Conservation (phyloP, 2,888 invertebrate species). For the Troides helena region DNA sequence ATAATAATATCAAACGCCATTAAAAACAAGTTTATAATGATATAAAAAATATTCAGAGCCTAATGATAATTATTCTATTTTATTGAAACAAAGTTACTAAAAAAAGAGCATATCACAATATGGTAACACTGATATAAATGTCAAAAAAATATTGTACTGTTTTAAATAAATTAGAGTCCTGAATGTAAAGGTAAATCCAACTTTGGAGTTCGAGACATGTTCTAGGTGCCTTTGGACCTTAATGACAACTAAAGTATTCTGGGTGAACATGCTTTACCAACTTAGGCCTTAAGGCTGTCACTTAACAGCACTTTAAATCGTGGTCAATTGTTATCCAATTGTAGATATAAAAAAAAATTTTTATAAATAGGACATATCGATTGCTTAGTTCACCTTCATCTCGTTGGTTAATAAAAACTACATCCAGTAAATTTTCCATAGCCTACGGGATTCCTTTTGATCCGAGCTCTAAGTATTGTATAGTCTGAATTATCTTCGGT, state of each 20-base stretch:
- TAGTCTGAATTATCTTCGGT: slow-evolving; percentile 58
- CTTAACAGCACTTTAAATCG: too few relatives aligned
- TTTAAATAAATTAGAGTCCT: neutral
- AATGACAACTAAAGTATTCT: too few relatives aligned
- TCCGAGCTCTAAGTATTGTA: slow-evolving; percentile 45
- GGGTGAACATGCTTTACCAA: too few relatives aligned
- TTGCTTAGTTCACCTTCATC: too few relatives aligned
- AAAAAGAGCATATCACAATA: slow-evolving; percentile 4
- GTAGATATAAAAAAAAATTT: too few relatives aligned
- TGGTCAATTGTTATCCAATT: too few relatives aligned
- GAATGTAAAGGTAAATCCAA: neutral
- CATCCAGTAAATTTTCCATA: neutral
- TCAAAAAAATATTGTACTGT: neutral
- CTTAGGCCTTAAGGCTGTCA: too few relatives aligned
- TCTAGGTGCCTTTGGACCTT: too few relatives aligned
- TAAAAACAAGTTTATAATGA: neutral
- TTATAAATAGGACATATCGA: too few relatives aligned
- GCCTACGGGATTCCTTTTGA: slow-evolving; percentile 13
- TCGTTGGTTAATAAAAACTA: neutral
- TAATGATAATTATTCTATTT: neutral
- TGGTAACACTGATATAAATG: neutral
- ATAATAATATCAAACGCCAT: neutral
- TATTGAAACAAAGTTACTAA: slow-evolving; percentile 1
- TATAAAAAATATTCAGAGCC: neutral
- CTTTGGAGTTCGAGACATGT: too few relatives aligned